Conservation (phyloP, 2,888 invertebrate species). For the Sicus ferrugineus region DNA sequence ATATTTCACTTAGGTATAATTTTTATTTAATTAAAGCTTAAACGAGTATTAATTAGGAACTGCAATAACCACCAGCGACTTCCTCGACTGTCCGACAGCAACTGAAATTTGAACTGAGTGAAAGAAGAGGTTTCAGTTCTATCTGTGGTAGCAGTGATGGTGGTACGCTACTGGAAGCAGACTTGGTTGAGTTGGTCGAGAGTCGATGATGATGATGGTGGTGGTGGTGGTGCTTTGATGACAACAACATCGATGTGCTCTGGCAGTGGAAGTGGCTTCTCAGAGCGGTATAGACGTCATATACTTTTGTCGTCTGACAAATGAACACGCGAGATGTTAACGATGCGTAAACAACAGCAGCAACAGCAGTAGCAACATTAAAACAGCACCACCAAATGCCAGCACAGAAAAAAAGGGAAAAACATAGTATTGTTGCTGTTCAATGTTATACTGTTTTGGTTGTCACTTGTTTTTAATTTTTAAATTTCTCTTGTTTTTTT, state of each 20-base stretch:
- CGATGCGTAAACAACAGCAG: slow-evolving; percentile 29
- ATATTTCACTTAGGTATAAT: no score
- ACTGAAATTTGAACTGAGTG: slow-evolving; percentile 32
- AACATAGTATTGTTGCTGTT: slow-evolving; percentile 6
- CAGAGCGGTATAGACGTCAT: not conserved
- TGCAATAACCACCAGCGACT: slow-evolving; percentile 30
- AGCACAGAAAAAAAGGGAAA: no score
- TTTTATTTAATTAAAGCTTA: not conserved
- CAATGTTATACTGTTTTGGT: slow-evolving; percentile 6
- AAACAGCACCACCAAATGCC: not conserved
- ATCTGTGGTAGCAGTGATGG: not conserved
- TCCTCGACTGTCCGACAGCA: slow-evolving; percentile 28
- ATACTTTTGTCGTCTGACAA: slow-evolving; percentile 4
- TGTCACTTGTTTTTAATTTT: no score
- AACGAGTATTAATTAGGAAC: not conserved
- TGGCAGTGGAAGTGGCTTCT: slow-evolving; percentile 8
- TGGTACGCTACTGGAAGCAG: not conserved
- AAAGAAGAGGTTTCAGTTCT: slow-evolving; percentile 16
- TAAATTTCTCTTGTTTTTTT: no score
- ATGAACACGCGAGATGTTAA: slow-evolving; percentile 20
- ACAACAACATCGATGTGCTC: not conserved
- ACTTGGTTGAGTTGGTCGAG: no score
- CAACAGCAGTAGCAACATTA: not conserved
- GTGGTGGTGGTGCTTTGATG: not conserved
- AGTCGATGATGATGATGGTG: not conserved